phyloP scores from a whole-genome alignment of 2,797 vertebrate species.

The Lophura swinhoii region DNA sequence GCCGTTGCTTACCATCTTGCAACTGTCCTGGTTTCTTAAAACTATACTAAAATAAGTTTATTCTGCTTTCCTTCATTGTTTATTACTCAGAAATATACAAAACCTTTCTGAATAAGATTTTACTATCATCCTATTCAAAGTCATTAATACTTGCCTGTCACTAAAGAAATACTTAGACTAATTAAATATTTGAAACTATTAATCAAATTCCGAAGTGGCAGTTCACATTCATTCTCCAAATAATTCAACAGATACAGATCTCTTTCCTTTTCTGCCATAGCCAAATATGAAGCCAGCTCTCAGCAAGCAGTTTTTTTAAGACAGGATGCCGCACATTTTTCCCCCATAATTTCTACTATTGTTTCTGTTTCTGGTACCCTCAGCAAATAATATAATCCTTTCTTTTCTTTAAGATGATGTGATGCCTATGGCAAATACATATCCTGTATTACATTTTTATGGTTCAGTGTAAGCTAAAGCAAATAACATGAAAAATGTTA shows the following conservation, averaged over 20 bases:
- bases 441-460: not conserved
- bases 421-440: not conserved
- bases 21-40: not conserved
- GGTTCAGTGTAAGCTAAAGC: not conserved
- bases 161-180: not conserved
- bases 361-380: not conserved
- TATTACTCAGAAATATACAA: not conserved
- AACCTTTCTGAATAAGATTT: not conserved
- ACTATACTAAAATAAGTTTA: not conserved
- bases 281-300: not conserved
- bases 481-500: not conserved
- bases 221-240: not conserved
- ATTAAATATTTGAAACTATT: too few species aligned
- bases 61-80: not conserved
- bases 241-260: not conserved
- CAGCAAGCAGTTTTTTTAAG: not conserved
- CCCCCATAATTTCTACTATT: not conserved
- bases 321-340: accelerated
- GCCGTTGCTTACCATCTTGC: not conserved
- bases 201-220: not conserved
- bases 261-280: not conserved
- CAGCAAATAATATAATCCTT: not conserved
- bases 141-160: not conserved
- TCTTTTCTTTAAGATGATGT: not conserved
- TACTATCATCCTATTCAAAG: not conserved